Conservation (phyloP, 2,797 vertebrate genomes). For the Etheostoma perlongum region DNA sequence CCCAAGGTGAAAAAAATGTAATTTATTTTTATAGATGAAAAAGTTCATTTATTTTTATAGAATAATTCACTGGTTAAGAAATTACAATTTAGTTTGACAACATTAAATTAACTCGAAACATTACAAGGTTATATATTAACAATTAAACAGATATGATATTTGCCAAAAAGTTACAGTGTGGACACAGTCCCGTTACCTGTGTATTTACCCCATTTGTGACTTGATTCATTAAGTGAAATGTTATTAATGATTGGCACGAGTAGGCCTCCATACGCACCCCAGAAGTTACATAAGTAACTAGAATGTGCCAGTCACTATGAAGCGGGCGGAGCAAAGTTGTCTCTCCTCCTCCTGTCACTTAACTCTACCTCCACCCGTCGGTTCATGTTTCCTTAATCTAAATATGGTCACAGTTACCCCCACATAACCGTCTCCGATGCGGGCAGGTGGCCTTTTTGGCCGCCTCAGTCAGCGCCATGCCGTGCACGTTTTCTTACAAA, state of each 20-base stretch:
- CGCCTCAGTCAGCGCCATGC: conserved; percentile 59
- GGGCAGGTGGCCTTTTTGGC: background rate
- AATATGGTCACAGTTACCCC: conserved; percentile 49
- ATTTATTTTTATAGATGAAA: no score
- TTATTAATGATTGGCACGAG: background rate
- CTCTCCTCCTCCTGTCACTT: conserved; percentile 25
- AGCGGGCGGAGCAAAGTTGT: conserved; percentile 25
- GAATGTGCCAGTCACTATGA: background rate
- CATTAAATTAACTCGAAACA: no score
- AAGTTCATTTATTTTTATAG: no score
- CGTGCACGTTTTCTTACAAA: conserved; percentile 71
- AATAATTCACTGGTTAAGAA: no score
- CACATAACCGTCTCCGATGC: conserved; percentile 2
- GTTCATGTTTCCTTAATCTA: conserved; percentile 68
- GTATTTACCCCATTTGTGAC: no score
- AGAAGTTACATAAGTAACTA: background rate
- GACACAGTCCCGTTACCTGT: no score
- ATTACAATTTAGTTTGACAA: no score
- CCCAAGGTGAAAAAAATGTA: no score
- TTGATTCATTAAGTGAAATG: no score
- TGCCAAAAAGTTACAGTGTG: no score
- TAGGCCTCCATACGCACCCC: background rate
- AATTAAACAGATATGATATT: no score
- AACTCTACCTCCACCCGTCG: conserved; percentile 17
- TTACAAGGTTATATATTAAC: no score